Percentiles rank a stretch among this genome's conserved stretches.
These are phyloP conservation scores for Limnothrissa miodon DNA, from an alignment of 2,113 vertebrate species.

Conservation along the genomic window DNA sequence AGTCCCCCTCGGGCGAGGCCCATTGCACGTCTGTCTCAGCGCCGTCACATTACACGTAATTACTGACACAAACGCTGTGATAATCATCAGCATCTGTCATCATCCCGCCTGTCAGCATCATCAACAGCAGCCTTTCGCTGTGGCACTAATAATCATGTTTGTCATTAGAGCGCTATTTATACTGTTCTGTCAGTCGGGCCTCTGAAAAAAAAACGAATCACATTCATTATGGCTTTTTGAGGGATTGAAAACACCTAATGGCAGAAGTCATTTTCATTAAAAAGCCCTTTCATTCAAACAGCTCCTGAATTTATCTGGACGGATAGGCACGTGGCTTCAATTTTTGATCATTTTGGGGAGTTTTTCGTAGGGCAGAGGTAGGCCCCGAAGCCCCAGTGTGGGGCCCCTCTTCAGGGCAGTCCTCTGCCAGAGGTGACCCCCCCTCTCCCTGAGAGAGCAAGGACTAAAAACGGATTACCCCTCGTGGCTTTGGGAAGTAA, in stretches of 20 bases:
- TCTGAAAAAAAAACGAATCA: conserved; percentile 40
- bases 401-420: too few species aligned
- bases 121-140: conserved; percentile 20
- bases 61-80: conserved; percentile 37
- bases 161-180: conserved; percentile 56
- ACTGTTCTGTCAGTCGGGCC: conserved; percentile 34
- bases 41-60: conserved; percentile 41
- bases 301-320: background rate
- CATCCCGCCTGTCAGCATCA: conserved; percentile 26
- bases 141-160: conserved; percentile 47
- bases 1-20: background rate
- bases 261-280: conserved; percentile 21
- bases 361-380: background rate
- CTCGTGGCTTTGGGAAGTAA: background rate
- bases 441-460: background rate
- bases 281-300: background rate
- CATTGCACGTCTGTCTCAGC: conserved; percentile 21
- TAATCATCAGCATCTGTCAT: conserved; percentile 51
- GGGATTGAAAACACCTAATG: conserved; percentile 27
- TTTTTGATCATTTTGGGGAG: background rate
- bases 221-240: conserved; percentile 30
- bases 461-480: background rate
- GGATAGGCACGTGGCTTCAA: background rate
- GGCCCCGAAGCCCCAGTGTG: background rate
- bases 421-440: background rate